These are phyloP conservation scores for Holcopasites calliopsidis DNA, from an alignment of 1,140 invertebrate genomes.

Conservation along the genomic window DNA sequence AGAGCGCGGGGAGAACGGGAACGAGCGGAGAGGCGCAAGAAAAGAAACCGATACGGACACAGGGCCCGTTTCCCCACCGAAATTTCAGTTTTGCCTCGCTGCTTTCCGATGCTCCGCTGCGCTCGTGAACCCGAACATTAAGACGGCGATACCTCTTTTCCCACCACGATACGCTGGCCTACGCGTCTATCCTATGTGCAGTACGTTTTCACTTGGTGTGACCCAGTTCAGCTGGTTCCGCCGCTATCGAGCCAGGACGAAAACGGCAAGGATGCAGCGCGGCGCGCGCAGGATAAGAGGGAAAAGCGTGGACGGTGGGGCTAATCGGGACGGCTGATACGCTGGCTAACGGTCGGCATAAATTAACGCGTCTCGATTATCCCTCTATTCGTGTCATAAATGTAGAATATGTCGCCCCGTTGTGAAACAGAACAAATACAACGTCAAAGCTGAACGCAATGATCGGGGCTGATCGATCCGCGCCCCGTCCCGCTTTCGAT, in stretches of 20 bases:
- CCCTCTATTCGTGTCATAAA: slow-evolving; percentile 23
- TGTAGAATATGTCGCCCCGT: background rate
- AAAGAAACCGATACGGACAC: slow-evolving; percentile 12
- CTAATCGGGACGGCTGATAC: slow-evolving; percentile 42
- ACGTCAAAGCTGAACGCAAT: background rate
- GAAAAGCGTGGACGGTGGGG: background rate
- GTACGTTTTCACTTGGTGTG: slow-evolving; percentile 70
- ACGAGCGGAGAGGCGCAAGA: background rate
- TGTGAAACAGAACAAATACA: too few relatives aligned
- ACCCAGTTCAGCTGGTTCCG: slow-evolving; percentile 55
- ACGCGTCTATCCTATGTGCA: slow-evolving; percentile 50
- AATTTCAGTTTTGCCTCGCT: slow-evolving; percentile 33
- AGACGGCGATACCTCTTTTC: background rate
- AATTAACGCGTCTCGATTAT: slow-evolving; percentile 46
- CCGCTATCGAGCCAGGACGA: slow-evolving; percentile 42
- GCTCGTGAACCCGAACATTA: slow-evolving; percentile 8
- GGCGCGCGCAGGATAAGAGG: slow-evolving; percentile 19
- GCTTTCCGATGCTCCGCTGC: slow-evolving; percentile 23
- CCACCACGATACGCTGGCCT: background rate
- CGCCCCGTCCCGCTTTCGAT: slow-evolving; percentile 29
- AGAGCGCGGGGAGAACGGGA: too few relatives aligned
- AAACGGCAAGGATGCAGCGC: slow-evolving; percentile 43
- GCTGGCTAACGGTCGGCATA: slow-evolving; percentile 48
- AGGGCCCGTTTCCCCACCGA: slow-evolving; percentile 9
- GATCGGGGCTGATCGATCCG: too few relatives aligned